These are phyloP conservation scores for Falco berigora DNA, from an alignment of 2,797 vertebrate species.

Conservation along the genomic window DNA sequence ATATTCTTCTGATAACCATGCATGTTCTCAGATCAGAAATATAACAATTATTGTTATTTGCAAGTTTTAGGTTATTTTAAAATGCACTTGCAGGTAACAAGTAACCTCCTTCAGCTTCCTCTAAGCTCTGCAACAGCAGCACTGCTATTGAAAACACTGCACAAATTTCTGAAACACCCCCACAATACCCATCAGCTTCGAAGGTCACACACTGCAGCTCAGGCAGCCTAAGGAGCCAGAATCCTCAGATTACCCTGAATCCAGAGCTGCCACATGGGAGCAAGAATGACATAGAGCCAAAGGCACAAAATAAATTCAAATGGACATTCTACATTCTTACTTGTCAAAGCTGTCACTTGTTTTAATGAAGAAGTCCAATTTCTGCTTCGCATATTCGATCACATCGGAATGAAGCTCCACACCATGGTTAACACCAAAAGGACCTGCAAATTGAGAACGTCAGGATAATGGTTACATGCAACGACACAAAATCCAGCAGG, in stretches of 20 bases:
- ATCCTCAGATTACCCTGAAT: conserved; percentile 39
- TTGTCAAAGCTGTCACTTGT: conserved; percentile 96
- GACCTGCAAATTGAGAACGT: conserved; percentile 75
- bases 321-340: conserved; percentile 64
- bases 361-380: conserved; percentile 92
- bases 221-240: conserved; percentile 21
- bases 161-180: not conserved
- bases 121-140: not conserved
- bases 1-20: not conserved
- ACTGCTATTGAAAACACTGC: not conserved
- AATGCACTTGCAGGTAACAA: not conserved
- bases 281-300: not conserved
- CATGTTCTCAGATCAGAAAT: not conserved
- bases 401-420: conserved; percentile 92
- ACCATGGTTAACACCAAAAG: conserved; percentile 93
- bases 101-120: not conserved
- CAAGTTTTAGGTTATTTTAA: not conserved
- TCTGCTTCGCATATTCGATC: conserved; percentile 92
- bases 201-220: conserved; percentile 37
- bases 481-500: not conserved
- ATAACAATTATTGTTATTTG: not conserved
- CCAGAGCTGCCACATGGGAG: not conserved
- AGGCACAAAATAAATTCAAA: not conserved
- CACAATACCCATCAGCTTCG: not conserved
- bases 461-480: not conserved